Base-by-base conservation (phyloP, 1,140 invertebrate species). In the Pseudomyrmex pallidus region DNA sequence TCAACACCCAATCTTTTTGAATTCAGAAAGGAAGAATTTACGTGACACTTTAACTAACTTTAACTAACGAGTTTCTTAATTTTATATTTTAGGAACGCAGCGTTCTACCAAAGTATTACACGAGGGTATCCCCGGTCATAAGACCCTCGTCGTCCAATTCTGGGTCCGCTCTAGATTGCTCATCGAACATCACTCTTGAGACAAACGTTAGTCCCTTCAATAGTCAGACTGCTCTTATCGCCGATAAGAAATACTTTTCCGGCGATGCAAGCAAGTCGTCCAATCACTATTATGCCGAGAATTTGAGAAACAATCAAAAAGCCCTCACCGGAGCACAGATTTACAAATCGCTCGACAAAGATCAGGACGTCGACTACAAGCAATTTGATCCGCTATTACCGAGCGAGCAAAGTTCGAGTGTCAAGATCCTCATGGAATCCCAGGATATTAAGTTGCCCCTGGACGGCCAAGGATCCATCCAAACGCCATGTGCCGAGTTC, bases 141-240 rank as follows among this genome's bases (percentile, higher is more conserved):
- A 86, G 89, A 44, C 90, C 92, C 0, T 88, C 91, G 9, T 94
- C 95, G 22, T 94, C 95, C 74, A 95, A 94, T 90, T 95, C 95
- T 17, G 95, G 91, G 15, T 87, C 96, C 44, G 94, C 93, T 17
- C 94, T 94, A 46, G 95, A 96, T 48, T 96, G 95, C 80, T 94
- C 95, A 22, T 96, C 95, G 15, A 95, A 95, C 72, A 92, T 94
- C 10, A 95, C 95, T 44, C 93, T 95, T 64, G 92, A 93, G 52
- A 95, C 95, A 4, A 95, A 95, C 83, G 90, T 90, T 76, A 95
- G 95, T 89, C 93, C 95, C 5, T 94, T 94, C 92, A 94, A 94
- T 90, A 94, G 94, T 70, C 93, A 94, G 20, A 90, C 91, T 9
- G 88, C 91, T 0, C 74, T 94, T 1, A 85, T 92, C 54, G 70